phyloP scores from a whole-genome alignment of 2,888 invertebrate species.

The Reticulitermes lucifugus region DNA sequence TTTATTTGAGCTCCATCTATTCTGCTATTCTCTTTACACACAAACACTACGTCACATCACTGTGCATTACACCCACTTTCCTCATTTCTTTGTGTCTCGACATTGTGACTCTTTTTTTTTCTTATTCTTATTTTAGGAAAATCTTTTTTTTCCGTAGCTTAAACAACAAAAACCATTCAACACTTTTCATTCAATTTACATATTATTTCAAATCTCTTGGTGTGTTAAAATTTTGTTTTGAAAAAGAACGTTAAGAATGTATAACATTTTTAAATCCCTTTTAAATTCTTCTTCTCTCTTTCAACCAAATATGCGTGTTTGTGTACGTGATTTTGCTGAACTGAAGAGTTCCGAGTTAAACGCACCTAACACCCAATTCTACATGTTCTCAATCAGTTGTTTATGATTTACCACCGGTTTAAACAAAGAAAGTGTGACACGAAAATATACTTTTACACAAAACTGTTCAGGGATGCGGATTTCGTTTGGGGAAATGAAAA shows the following conservation, averaged over 20 bases:
- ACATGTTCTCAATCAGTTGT: conserved; percentile 9
- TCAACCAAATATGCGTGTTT: not conserved
- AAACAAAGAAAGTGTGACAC: not conserved
- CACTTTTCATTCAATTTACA: conserved; percentile 48
- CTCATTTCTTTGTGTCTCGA: conserved; percentile 28
- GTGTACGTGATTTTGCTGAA: too few relatives aligned
- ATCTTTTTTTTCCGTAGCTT: conserved; percentile 36
- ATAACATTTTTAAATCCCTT: not conserved
- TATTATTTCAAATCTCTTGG: conserved; percentile 40
- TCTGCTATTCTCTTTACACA: conserved; percentile 46
- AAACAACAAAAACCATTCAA: conserved; percentile 44
- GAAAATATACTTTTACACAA: not conserved
- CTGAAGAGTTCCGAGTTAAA: not conserved
- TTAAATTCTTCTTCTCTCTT: not conserved
- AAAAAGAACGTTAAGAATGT: not conserved
- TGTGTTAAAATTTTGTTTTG: conserved; percentile 37
- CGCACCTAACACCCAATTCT: not conserved
- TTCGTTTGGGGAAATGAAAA: conserved; percentile 48
- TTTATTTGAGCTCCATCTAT: conserved; percentile 50
- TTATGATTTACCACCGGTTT: not conserved
- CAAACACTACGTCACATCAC: conserved; percentile 45
- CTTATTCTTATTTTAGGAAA: conserved; percentile 1
- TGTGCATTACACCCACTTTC: conserved; percentile 42
- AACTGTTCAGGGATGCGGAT: not conserved
- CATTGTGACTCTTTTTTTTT: conserved; percentile 5